Conservation (phyloP, 2,888 invertebrate species). For the Polymixis lichenea region DNA sequence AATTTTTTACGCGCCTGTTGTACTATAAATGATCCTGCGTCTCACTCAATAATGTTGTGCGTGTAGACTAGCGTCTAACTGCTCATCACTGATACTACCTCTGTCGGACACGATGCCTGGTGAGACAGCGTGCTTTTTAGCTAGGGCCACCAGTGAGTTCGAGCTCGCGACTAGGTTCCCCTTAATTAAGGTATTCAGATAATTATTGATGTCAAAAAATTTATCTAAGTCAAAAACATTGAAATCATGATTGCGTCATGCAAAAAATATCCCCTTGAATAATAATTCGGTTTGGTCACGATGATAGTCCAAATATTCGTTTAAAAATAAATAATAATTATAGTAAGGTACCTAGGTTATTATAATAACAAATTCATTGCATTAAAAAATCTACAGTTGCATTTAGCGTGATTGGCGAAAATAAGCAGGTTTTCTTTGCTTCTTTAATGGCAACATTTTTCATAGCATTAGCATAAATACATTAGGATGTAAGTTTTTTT, state of each 20-base stretch:
- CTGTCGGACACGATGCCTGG: no score
- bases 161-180: no score
- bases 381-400: neutral
- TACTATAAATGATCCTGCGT: no score
- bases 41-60: no score
- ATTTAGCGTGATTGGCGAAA: neutral
- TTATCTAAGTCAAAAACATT: neutral
- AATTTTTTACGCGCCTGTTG: no score
- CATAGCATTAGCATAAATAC: conserved; percentile 33
- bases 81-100: no score
- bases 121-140: no score
- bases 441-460: conserved; percentile 25
- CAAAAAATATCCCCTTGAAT: conserved; percentile 17
- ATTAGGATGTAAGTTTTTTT: conserved; percentile 13
- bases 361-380: neutral
- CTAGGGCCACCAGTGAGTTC: no score
- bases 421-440: neutral
- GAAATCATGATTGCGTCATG: neutral
- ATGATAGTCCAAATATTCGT: neutral
- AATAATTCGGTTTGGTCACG: conserved; percentile 5
- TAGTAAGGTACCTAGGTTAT: neutral
- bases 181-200: neutral
- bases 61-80: no score
- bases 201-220: neutral
- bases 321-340: neutral